Conservation (phyloP, 2,797 vertebrate species). For the Morus bassanus region DNA sequence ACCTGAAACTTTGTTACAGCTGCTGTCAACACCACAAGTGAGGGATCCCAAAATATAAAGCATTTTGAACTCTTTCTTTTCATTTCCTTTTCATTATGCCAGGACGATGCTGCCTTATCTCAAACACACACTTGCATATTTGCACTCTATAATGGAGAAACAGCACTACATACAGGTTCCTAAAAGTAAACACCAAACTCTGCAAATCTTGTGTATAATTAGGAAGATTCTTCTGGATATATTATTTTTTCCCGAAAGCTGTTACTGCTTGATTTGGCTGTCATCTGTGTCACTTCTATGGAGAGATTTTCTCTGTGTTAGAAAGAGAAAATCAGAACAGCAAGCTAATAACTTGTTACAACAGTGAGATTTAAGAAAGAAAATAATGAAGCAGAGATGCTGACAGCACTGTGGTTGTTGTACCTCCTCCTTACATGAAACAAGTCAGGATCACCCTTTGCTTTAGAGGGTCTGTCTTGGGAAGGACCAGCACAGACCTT, state of each 20-base stretch:
- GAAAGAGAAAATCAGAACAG: constrained; percentile 31
- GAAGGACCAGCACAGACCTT: neutral
- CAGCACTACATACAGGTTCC: constrained; percentile 50
- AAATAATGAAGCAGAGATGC: neutral
- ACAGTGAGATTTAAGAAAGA: neutral
- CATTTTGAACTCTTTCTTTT: constrained; percentile 37
- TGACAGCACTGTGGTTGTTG: neutral
- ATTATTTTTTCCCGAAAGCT: neutral
- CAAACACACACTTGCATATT: constrained; percentile 59
- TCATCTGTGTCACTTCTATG: constrained; percentile 19
- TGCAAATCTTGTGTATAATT: constrained; percentile 50
- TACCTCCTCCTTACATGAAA: neutral
- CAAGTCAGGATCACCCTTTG: neutral
- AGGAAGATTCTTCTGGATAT: constrained; percentile 40
- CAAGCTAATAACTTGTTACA: neutral
- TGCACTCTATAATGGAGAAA: constrained; percentile 58
- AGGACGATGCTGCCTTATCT: constrained; percentile 46
- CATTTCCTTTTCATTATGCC: constrained; percentile 4
- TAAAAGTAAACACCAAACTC: constrained; percentile 59
- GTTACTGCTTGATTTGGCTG: constrained; percentile 44
- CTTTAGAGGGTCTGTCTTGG: neutral
- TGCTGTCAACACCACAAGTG: constrained; percentile 19
- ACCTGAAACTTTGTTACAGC: neutral
- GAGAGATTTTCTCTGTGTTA: neutral
- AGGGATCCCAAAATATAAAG: constrained; percentile 30